Conservation (phyloP, 2,888 invertebrate species). For the Epiblema foenella region DNA sequence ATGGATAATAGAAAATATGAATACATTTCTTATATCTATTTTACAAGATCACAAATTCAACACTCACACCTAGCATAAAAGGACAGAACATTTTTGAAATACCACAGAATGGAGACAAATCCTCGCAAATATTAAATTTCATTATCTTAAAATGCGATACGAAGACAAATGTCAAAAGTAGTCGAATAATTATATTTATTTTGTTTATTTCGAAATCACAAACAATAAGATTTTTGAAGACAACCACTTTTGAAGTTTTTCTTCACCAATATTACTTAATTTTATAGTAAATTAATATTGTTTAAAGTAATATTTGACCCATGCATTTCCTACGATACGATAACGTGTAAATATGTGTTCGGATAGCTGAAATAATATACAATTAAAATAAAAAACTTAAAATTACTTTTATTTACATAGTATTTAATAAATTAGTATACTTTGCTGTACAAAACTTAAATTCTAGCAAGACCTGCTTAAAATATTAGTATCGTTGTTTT, state of each 20-base stretch:
- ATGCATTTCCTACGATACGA: constrained; percentile 18
- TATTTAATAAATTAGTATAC: constrained; percentile 56
- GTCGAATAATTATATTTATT: not conserved
- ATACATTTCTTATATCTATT: constrained; percentile 78
- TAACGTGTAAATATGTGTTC: constrained; percentile 7
- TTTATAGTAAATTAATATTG: constrained; percentile 2
- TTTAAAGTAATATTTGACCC: constrained; percentile 13
- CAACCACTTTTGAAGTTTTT: constrained; percentile 10
- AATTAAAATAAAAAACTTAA: constrained; percentile 46
- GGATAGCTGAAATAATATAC: constrained; percentile 39
- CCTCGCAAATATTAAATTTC: constrained; percentile 37
- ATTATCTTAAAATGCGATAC: constrained; percentile 19
- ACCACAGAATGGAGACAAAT: constrained; percentile 46
- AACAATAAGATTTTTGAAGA: not conserved
- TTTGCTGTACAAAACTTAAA: constrained; percentile 66
- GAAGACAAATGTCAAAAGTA: constrained; percentile 7
- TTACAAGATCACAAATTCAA: constrained; percentile 77
- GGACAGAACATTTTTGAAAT: constrained; percentile 48
- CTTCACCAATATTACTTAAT: not conserved
- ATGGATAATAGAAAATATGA: constrained; percentile 81
- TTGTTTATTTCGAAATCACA: not conserved
- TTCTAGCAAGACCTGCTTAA: constrained; percentile 52
- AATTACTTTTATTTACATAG: constrained; percentile 62
- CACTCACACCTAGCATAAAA: constrained; percentile 61
- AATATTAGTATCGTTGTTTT: constrained; percentile 53